Base-by-base conservation (phyloP, 2,797 vertebrate genomes). In the Danio kyathit region DNA sequence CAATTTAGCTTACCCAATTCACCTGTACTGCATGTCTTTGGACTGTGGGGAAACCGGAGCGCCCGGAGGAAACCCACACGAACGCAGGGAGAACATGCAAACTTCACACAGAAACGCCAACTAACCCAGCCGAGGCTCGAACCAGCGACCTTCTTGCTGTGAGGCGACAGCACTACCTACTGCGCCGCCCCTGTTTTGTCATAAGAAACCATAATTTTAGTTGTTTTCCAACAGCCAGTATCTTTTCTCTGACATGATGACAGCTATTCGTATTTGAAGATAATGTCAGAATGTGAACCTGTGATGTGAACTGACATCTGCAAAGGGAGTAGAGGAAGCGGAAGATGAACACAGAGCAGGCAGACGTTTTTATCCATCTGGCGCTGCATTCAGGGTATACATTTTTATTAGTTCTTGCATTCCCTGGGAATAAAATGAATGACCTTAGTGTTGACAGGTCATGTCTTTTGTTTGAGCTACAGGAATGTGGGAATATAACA, bases 301-400 rank as follows among this genome's bases (percentile, higher is more conserved):
- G n/a, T 71, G n/a, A 19, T 44, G 56, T 13, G 71, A 51, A 60
- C 29, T 71, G 56, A 48, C 56, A 43, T 79, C 56, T 41, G 9
- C 17, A 13, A 71, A 63, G 14, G 57, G 48, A 54, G 13, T 43
- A 13, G 21, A 63, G 14, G 14, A 46, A 43, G 9, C 0, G 16
- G 54, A 52, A 6, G 8, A 49, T 19, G 44, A 21, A 56, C 8
- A 43, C 7, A 5, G 40, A 14, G 9, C 5, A 0, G 29, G 19
- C 8, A 16, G 16, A 21, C 5, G 12, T 29, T 38, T 57, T 38
- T 14, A 19, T 19, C 9, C 17, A 19, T 17, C 54, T 56, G 17
- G 2, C 21, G 54, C 17, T 21, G 4, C 12, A 16, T 16, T 61
- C 13, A 40, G 16, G 13, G 4, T 16, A 40, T 61, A 40, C 1